These are phyloP conservation scores for Pseudorhombus dupliciocellatus DNA, from an alignment of 2,113 vertebrate genomes.

Conservation along the genomic window DNA sequence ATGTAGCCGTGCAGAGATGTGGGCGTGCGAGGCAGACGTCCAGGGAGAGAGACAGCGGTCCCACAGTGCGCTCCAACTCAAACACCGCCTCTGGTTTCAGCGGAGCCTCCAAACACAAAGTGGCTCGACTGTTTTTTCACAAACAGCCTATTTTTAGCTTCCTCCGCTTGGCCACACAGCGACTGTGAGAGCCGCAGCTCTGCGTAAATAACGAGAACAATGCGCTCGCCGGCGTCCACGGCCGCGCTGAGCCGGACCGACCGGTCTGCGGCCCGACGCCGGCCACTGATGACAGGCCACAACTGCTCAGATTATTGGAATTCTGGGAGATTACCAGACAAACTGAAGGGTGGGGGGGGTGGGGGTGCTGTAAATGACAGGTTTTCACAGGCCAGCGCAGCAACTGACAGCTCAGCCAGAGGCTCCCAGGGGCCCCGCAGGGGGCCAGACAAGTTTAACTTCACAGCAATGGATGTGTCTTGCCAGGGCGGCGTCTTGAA, in stretches of 20 bases:
- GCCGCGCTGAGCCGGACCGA: constrained; percentile 8
- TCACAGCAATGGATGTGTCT: no score
- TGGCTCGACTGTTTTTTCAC: neutral
- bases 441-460: neutral
- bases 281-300: constrained; percentile 51
- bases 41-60: constrained; percentile 44
- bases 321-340: constrained; percentile 46
- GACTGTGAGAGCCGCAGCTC: constrained; percentile 30
- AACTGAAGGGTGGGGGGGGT: neutral
- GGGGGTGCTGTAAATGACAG: constrained; percentile 17
- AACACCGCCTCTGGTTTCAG: constrained; percentile 55
- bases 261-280: constrained; percentile 25
- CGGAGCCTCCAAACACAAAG: constrained; percentile 41
- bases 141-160: constrained; percentile 55
- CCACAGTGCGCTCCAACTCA: constrained; percentile 61
- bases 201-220: constrained; percentile 49
- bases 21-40: constrained; percentile 28
- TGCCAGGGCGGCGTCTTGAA: no score
- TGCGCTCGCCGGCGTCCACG: constrained; percentile 14
- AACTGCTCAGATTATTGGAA: constrained; percentile 35
- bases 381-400: constrained; percentile 9
- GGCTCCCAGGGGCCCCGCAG: constrained; percentile 2
- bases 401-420: neutral
- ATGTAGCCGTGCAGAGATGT: constrained; percentile 2
- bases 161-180: constrained; percentile 22